Base-by-base conservation (phyloP, 2,113 vertebrate genomes). In the Tychaedon coryphoeus region DNA sequence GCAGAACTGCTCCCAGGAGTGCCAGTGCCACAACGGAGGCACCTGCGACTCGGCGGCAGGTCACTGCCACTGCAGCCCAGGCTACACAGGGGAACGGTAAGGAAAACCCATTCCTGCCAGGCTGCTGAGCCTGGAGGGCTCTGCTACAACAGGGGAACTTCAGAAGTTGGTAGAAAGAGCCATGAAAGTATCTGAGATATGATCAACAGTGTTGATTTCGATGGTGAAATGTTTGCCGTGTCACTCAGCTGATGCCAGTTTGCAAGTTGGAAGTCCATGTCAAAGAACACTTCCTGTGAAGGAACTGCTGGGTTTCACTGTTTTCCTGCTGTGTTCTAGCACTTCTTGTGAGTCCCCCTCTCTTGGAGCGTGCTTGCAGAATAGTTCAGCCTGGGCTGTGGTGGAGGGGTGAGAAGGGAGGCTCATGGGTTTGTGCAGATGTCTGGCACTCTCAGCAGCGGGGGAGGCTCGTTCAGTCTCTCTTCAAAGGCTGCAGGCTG, bases 1-100 rank as follows among this genome's bases (percentile, higher is more conserved):
- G 93, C 98, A 97, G 73, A 99, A 99, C 96, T 99, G 99, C 94
- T 98, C 98, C 16, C 99, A 99, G 95, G 99, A 99, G 93, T 99
- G 99, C 92, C 99, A 99, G 96, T 99, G 99, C 96, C 99, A 99
- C 97, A 99, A 99, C 5, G 98, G 98, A 77, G 99, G 98, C 50
- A 98, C 97, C 4, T 99, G 99, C 82, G 97, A 98, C 51, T 96
- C 98, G 2, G 95, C 97, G 1, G 98, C 92, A 2, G 99, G 99
- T 51, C 98, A 99, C 86, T 99, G 99, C 96, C 93, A 97, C 33
- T 99, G 99, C 97, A 98, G 98, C 64, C 98, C 99, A 9, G 99
- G 99, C 86, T 99, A 99, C 97, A 99, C 97, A 1, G 99, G 99
- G 84, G 99, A 99, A 93, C 93, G 99, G 99, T 99, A 97, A 98